These are phyloP conservation scores for Athetis lepigone DNA, from an alignment of 2,888 invertebrate species.

Conservation along the genomic window DNA sequence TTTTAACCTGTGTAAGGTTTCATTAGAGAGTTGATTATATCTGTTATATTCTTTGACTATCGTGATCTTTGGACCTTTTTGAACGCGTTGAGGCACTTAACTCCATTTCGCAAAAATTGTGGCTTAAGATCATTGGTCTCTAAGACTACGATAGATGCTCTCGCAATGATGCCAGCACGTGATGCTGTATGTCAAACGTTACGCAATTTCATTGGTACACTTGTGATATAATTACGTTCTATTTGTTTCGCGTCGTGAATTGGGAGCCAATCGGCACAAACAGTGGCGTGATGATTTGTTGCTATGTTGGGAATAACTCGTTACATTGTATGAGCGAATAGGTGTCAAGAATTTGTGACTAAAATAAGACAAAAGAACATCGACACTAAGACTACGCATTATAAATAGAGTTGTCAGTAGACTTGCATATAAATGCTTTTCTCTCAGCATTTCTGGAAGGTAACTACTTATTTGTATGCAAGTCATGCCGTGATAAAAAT, in stretches of 20 bases:
- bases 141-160: too few species aligned
- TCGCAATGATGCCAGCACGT: constrained; percentile 17
- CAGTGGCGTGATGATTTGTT: constrained; percentile 7
- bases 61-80: too few species aligned
- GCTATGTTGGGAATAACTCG: constrained; percentile 3
- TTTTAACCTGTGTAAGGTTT: too few species aligned
- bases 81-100: too few species aligned
- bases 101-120: too few species aligned
- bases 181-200: constrained; percentile 34
- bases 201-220: constrained; percentile 37
- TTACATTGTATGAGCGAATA: constrained; percentile 4
- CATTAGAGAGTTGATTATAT: too few species aligned
- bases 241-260: constrained; percentile 36
- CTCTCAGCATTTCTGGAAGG: not conserved
- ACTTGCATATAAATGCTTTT: not conserved
- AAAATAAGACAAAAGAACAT: not conserved
- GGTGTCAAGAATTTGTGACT: not conserved
- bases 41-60: too few species aligned
- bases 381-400: not conserved
- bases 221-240: constrained; percentile 30
- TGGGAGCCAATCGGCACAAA: constrained; percentile 37
- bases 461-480: too few species aligned
- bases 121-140: too few species aligned
- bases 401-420: not conserved
- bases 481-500: not conserved